A percentile compares a stretch with the other conserved stretches of the same genome.
These are phyloP conservation scores for Liasis olivaceus DNA, from an alignment of 2,797 vertebrate species.

Conservation along the genomic window DNA sequence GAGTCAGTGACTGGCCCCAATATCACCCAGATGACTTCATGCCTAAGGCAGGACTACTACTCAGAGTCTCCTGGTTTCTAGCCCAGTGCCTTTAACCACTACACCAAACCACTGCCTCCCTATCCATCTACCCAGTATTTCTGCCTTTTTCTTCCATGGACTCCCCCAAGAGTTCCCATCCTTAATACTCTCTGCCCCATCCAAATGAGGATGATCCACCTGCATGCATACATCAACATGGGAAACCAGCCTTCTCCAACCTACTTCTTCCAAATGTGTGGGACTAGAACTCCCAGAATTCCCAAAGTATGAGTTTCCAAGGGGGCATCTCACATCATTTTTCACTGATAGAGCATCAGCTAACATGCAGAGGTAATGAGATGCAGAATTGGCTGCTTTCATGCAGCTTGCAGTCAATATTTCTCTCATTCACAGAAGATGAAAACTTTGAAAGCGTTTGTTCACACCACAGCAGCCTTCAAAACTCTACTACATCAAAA, in stretches of 20 bases:
- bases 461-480: slow-evolving; percentile 45
- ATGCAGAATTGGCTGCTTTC: slow-evolving; percentile 51
- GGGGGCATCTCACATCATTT: not conserved
- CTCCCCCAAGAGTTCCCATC: too few relatives aligned
- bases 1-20: too few relatives aligned
- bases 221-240: too few relatives aligned
- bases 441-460: slow-evolving; percentile 51
- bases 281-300: too few relatives aligned
- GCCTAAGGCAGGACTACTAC: too few relatives aligned
- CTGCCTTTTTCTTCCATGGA: not conserved
- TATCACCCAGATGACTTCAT: too few relatives aligned
- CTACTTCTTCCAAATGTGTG: too few relatives aligned
- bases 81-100: too few relatives aligned
- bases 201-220: not conserved
- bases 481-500: slow-evolving; percentile 59
- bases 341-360: slow-evolving; percentile 31
- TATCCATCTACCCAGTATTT: not conserved
- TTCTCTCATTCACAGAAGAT: slow-evolving; percentile 27
- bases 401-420: not conserved
- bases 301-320: too few relatives aligned
- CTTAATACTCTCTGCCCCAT: not conserved
- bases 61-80: too few relatives aligned
- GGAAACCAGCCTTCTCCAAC: too few relatives aligned
- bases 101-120: too few relatives aligned
- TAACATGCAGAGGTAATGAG: slow-evolving; percentile 34